Conservation (phyloP, 2,113 vertebrate genomes). For the Glaucidium brasilianum region DNA sequence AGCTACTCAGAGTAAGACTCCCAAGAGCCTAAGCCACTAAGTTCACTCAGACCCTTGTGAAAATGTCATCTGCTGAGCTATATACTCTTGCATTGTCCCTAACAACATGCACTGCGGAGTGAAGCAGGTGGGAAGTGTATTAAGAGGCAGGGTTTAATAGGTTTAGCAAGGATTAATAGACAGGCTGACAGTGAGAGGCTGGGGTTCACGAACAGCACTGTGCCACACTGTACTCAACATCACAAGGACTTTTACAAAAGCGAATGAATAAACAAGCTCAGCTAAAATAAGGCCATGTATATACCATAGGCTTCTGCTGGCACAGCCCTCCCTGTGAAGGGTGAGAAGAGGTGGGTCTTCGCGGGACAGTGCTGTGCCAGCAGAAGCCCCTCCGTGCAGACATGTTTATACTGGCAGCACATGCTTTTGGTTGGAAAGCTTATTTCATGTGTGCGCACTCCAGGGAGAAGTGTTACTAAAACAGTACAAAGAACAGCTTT, state of each 20-base stretch:
- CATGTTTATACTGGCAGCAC: neutral
- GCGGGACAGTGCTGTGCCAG: neutral
- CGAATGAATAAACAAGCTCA: neutral
- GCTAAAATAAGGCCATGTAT: neutral
- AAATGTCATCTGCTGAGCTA: neutral
- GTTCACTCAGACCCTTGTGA: neutral
- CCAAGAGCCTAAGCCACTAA: neutral
- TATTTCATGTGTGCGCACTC: neutral
- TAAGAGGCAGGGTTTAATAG: constrained; percentile 37
- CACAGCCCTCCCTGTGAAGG: neutral
- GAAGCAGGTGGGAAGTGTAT: neutral
- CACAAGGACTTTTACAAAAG: neutral
- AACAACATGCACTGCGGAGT: accelerated
- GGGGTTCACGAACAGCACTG: neutral
- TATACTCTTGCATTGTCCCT: neutral
- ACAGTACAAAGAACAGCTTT: constrained; percentile 11
- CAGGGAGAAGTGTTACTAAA: constrained; percentile 7
- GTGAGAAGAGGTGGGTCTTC: neutral
- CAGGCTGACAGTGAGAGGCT: neutral
- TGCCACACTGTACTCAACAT: neutral
- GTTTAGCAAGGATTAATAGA: constrained; percentile 45
- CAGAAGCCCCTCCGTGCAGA: constrained; percentile 11
- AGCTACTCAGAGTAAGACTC: neutral
- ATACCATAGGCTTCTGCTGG: neutral
- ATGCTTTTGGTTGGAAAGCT: neutral